Percentiles rank a stretch among this genome's conserved stretches.
phyloP scores from a whole-genome alignment of 2,888 invertebrate genomes.

The Hecatera dysodea region DNA sequence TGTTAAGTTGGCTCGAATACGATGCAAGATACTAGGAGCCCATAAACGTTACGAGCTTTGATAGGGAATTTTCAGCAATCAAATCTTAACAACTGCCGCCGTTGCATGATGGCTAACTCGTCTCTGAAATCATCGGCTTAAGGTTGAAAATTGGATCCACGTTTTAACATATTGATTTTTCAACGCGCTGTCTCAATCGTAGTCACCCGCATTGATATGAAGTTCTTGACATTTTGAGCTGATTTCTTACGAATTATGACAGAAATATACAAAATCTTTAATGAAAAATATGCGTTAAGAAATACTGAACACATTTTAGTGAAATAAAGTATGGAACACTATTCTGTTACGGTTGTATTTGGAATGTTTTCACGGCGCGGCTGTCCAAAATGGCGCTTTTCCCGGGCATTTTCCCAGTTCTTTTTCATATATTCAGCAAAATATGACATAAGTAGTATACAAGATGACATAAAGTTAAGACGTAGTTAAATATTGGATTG shows the following conservation, averaged over 20 bases:
- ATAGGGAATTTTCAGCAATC: neutral
- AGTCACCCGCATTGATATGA: neutral
- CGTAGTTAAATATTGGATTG: neutral
- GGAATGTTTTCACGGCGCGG: neutral
- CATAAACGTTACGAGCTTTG: constrained; percentile 36
- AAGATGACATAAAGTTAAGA: constrained; percentile 20
- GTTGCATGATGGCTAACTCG: neutral
- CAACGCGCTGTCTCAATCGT: constrained; percentile 1
- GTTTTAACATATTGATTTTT: constrained; percentile 12
- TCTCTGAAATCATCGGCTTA: fast-evolving
- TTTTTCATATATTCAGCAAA: neutral
- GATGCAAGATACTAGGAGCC: constrained; percentile 56
- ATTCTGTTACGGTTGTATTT: neutral
- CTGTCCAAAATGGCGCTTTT: constrained; percentile 4
- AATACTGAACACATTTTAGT: constrained; percentile 1
- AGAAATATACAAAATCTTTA: neutral
- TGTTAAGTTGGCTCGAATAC: constrained; percentile 25
- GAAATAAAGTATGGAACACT: neutral
- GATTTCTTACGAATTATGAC: constrained; percentile 29
- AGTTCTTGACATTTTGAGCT: neutral
- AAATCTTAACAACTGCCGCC: constrained; percentile 3
- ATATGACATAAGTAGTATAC: constrained; percentile 11
- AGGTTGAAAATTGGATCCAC: constrained; percentile 1
- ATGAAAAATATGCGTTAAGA: neutral
- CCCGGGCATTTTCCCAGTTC: neutral